phyloP scores from a whole-genome alignment of 1,140 invertebrate genomes.

The Pogonomyrmex californicus region DNA sequence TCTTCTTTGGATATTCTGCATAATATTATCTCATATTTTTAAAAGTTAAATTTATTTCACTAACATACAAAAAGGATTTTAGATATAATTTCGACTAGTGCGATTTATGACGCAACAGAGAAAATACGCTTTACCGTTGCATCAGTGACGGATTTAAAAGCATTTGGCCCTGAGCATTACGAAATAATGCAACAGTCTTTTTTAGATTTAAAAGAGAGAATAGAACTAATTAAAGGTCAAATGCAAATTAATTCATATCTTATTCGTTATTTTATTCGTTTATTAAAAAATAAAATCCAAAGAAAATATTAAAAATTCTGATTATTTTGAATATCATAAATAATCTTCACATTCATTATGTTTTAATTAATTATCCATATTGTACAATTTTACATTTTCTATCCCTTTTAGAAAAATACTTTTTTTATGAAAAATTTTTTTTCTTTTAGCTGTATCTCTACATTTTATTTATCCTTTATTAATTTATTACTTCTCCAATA shows the following conservation, averaged over 20 bases:
- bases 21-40: no score
- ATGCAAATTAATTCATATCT: neutral
- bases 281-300: neutral
- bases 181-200: neutral
- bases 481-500: no score
- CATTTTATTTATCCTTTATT: no score
- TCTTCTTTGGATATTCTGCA: no score
- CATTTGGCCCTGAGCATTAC: neutral
- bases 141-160: conserved; percentile 6
- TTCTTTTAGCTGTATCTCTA: neutral
- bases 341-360: neutral
- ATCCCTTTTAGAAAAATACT: neutral
- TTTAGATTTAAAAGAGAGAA: no score
- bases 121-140: conserved; percentile 7
- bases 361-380: neutral
- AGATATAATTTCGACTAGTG: no score
- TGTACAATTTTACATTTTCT: neutral
- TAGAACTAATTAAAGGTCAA: neutral
- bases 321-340: neutral
- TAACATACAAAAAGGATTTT: no score
- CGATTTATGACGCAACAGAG: neutral
- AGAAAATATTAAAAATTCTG: neutral
- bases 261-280: neutral
- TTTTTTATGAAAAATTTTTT: no score
- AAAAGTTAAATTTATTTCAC: no score